Evolutionary conservation across 2,888 invertebrate species (phyloP), one percentile per base, ranked within the genome.

Genomic region (Gibbula magus): DNA sequence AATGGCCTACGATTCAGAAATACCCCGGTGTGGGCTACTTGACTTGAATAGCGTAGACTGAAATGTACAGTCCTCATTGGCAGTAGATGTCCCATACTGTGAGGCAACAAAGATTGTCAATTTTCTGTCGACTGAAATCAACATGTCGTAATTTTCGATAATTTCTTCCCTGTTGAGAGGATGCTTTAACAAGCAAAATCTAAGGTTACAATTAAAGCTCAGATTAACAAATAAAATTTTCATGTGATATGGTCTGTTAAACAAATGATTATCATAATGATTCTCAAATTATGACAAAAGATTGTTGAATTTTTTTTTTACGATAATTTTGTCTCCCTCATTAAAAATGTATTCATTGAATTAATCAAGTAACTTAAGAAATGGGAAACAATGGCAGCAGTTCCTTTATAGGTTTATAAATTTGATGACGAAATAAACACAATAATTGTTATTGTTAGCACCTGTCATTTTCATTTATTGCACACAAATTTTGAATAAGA

Each of bases 121-220:
- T 61, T 29, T 61, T 29, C 25, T 29, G 29, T 29, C 25, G 25
- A 61, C 61, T 61, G 61, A 61, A 61, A 61, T 61, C 29, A 61
- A 61, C 61, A 61, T 61, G 61, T 29, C 18, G 61, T 61, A 61
- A 61, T 61, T 61, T 61, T 61, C 61, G 18, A 29, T 61, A 61
- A 61, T 16, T 61, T 25, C 29, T 25, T 29, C 61, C 61, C 20
- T 61, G 25, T 61, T 13, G 61, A 5, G 61, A 61, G 29, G 20
- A 20, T 16, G 29, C 61, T 29, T 25, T 29, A 4, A 61, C 61
- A 61, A 56, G 29, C 18, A 61, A 61, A 61, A 29, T 61, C 61
- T 61, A 29, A 29, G 22, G 61, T 61, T 61, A 29, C 61, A 61
- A 61, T 61, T 61, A 61, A 61, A 29, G 61, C 29, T 61, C 18